These are phyloP conservation scores for Cygnus buccinator DNA, from an alignment of 2,113 vertebrate species.

Conservation along the genomic window DNA sequence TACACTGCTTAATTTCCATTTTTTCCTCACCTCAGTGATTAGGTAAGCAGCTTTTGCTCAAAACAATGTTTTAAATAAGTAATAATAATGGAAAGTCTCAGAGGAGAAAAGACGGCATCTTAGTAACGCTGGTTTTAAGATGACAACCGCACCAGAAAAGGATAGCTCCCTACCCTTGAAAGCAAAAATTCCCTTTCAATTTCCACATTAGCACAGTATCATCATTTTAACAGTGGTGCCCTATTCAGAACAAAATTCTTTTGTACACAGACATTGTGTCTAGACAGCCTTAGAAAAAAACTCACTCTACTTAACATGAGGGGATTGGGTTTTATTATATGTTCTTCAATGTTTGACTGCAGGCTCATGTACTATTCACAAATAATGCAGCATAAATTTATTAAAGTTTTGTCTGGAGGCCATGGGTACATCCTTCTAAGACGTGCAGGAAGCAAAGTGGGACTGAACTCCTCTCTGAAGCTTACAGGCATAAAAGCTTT, in stretches of 20 bases:
- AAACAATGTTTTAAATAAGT: not conserved
- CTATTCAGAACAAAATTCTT: constrained; percentile 23
- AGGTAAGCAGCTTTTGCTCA: not conserved
- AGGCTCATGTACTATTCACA: not conserved
- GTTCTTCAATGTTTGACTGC: not conserved
- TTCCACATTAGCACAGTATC: not conserved
- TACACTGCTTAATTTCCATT: not conserved
- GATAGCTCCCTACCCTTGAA: not conserved
- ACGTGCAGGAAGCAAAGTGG: not conserved
- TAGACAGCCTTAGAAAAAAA: constrained; percentile 19
- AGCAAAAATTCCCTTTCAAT: not conserved
- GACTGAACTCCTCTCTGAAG: not conserved
- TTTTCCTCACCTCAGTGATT: not conserved
- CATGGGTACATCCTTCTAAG: not conserved
- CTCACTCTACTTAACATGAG: not conserved
- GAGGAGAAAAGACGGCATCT: not conserved
- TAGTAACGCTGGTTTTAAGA: not conserved
- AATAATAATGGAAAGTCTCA: not conserved
- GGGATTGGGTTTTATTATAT: not conserved
- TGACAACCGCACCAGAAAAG: not conserved
- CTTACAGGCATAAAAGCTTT: not conserved
- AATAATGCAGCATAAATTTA: not conserved
- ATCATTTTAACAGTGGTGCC: not conserved
- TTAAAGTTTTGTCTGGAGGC: not conserved
- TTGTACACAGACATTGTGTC: constrained; percentile 8